Evolutionary conservation across 2,113 vertebrate species (phyloP).

Genomic region (Anthoscopus minutus): DNA sequence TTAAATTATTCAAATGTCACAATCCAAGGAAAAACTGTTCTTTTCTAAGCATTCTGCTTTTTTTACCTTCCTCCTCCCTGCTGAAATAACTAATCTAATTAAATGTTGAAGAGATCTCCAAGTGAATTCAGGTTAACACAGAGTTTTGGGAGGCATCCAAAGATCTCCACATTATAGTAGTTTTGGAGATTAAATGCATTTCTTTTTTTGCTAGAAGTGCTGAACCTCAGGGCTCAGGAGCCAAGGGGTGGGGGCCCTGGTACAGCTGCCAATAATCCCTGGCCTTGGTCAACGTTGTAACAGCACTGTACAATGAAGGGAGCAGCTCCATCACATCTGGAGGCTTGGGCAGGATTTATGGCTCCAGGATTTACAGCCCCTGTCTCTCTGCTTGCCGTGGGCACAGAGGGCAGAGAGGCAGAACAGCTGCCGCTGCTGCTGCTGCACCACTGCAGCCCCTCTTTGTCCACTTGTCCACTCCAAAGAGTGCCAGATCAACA

Average conservation of each 20-base stretch:
- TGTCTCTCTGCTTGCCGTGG: background rate
- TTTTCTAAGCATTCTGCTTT: slow-evolving; percentile 37
- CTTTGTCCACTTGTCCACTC: background rate
- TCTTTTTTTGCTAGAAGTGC: background rate
- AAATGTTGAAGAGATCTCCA: slow-evolving; percentile 33
- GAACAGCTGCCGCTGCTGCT: background rate
- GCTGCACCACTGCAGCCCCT: background rate
- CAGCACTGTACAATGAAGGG: background rate
- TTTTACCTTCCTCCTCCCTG: background rate
- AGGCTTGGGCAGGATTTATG: background rate
- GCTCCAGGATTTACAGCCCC: background rate
- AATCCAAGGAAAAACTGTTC: slow-evolving; percentile 16
- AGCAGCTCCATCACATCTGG: background rate
- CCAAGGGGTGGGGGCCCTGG: background rate
- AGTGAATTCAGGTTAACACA: slow-evolving; percentile 17
- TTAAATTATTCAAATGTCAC: slow-evolving; percentile 64
- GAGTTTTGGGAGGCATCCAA: slow-evolving; percentile 4
- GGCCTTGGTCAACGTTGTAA: background rate
- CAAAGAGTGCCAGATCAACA: background rate
- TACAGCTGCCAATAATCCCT: background rate
- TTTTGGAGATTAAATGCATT: background rate
- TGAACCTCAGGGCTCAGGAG: background rate
- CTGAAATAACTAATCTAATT: slow-evolving; percentile 62
- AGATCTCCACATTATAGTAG: background rate
- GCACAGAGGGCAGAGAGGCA: background rate